These are phyloP conservation scores for Torymus auratus DNA, from an alignment of 2,888 invertebrate species.

Conservation along the genomic window DNA sequence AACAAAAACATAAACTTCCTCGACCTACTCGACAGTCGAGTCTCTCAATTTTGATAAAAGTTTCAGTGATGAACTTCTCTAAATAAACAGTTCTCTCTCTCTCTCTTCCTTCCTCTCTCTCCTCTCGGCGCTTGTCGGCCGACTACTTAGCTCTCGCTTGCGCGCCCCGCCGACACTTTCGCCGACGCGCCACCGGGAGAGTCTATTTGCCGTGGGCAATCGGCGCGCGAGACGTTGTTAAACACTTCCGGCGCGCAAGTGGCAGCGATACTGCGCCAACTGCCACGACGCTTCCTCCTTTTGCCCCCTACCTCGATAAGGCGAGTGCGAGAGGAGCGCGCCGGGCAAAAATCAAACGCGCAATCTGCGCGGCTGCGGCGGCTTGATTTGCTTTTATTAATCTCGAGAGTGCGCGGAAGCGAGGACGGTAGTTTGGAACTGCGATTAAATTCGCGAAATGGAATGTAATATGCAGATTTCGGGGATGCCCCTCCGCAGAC, in stretches of 20 bases:
- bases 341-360: conserved; percentile 21
- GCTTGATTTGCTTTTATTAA: conserved; percentile 42
- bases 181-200: background rate
- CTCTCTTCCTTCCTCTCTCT: too few species aligned
- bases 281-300: too few species aligned
- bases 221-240: conserved; percentile 3
- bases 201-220: conserved; percentile 32
- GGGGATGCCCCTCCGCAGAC: conserved; percentile 14
- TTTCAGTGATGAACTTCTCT: background rate
- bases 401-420: background rate
- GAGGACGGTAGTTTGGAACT: conserved; percentile 36
- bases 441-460: conserved; percentile 41
- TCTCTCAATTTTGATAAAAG: background rate
- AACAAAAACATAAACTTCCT: too few species aligned
- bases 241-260: conserved; percentile 11
- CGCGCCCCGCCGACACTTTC: background rate
- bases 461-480: conserved; percentile 41
- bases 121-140: too few species aligned
- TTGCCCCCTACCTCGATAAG: too few species aligned
- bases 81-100: too few species aligned
- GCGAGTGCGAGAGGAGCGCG: background rate
- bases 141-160: too few species aligned
- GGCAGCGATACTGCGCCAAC: background rate
- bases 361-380: background rate
- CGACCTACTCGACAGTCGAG: too few species aligned